These are phyloP conservation scores for Leptoclinus maculatus DNA, from an alignment of 2,797 vertebrate species.

Conservation along the genomic window DNA sequence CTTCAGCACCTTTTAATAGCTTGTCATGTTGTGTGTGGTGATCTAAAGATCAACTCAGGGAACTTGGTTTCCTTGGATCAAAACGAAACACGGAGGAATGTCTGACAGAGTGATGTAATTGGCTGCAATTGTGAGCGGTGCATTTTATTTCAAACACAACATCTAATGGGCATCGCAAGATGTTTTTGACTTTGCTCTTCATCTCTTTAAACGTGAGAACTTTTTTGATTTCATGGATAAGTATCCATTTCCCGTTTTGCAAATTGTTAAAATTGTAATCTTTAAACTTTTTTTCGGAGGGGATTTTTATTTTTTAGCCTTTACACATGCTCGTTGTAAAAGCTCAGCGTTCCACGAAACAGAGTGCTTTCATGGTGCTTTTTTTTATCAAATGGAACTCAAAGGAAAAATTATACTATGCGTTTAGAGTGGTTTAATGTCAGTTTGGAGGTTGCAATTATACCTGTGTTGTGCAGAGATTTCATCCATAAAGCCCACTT, in stretches of 20 bases:
- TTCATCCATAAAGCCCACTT: slow-evolving; percentile 63
- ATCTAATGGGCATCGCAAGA: slow-evolving; percentile 9
- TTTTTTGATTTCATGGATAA: slow-evolving; percentile 21
- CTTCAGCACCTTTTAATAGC: slow-evolving; percentile 51
- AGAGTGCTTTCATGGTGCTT: slow-evolving; percentile 65
- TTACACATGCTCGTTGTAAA: slow-evolving; percentile 41
- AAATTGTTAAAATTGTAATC: slow-evolving; percentile 39
- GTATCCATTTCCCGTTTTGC: slow-evolving; percentile 37
- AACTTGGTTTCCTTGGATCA: slow-evolving; percentile 36
- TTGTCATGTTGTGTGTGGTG: slow-evolving; percentile 48
- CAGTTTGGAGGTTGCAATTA: slow-evolving; percentile 64
- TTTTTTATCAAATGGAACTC: slow-evolving; percentile 71
- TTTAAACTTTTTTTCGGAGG: not conserved
- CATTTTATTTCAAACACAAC: slow-evolving; percentile 37
- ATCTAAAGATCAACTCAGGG: slow-evolving; percentile 45
- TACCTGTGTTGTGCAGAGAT: slow-evolving; percentile 53
- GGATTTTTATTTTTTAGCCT: slow-evolving; percentile 23
- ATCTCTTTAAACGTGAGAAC: slow-evolving; percentile 24
- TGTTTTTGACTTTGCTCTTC: slow-evolving; percentile 42
- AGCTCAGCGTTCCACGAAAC: slow-evolving; percentile 45
- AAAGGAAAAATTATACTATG: slow-evolving; percentile 75
- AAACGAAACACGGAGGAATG: slow-evolving; percentile 19
- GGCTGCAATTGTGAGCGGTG: slow-evolving; percentile 44
- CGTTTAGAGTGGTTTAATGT: slow-evolving; percentile 74
- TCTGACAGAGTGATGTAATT: slow-evolving; percentile 60